Evolutionary conservation across 2,888 invertebrate species (phyloP).

Genomic region (Atherix ibis): DNA sequence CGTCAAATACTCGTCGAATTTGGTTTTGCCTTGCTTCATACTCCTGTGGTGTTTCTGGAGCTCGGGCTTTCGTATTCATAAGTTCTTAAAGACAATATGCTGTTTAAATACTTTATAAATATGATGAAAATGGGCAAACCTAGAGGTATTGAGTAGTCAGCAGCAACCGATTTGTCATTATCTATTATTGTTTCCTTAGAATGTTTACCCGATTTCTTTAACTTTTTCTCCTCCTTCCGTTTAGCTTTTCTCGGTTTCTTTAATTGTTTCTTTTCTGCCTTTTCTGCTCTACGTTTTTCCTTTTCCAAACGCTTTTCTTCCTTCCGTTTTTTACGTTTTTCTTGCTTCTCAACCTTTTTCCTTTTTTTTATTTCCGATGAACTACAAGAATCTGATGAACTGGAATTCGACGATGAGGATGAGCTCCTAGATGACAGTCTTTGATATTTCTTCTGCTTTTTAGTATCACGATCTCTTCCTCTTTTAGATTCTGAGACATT

Average conservation of each 20-base stretch:
- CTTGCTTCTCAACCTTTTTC: constrained; percentile 2
- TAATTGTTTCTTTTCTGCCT: constrained; percentile 7
- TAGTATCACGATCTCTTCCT: neutral
- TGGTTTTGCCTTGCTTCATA: constrained; percentile 78
- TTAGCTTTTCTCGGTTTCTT: constrained; percentile 10
- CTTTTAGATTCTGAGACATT: constrained; percentile 4
- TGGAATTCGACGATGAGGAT: constrained; percentile 2
- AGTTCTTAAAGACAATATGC: constrained; percentile 16
- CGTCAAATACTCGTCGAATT: constrained; percentile 61
- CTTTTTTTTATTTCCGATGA: constrained; percentile 1
- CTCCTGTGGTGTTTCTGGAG: constrained; percentile 87
- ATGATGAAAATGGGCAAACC: constrained; percentile 3
- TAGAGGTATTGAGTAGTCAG: constrained; percentile 8
- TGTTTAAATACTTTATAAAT: neutral
- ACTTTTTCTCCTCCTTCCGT: constrained; percentile 9
- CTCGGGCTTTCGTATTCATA: constrained; percentile 46
- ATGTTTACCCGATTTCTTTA: constrained; percentile 6
- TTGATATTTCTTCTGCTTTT: constrained; percentile 8
- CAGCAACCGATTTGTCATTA: neutral
- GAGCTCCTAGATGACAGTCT: constrained; percentile 2
- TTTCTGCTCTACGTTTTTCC: constrained; percentile 8
- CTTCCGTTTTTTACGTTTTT: constrained; percentile 6
- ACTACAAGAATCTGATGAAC: neutral
- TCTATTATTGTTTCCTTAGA: constrained; percentile 4
- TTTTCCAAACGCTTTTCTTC: constrained; percentile 9